These are phyloP conservation scores for Brachionus rotundiformis DNA, from an alignment of 1,140 invertebrate species.

Conservation along the genomic window DNA sequence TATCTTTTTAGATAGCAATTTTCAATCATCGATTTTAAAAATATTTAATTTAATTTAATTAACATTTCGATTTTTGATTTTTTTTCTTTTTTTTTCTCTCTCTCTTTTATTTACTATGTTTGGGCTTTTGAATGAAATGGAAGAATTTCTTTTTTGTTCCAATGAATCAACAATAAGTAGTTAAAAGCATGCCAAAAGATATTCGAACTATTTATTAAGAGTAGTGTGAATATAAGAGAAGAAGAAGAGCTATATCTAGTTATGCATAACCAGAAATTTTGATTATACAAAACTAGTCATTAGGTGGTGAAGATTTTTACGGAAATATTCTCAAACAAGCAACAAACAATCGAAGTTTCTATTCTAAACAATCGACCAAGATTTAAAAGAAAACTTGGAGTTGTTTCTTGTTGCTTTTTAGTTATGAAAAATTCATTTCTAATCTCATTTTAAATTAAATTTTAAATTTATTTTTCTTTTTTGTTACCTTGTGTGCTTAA, in stretches of 20 bases:
- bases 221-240: neutral
- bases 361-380: conserved; percentile 13
- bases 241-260: neutral
- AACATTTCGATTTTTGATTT: conserved; percentile 9
- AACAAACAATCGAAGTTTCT: conserved; percentile 10
- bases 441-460: conserved; percentile 4
- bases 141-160: neutral
- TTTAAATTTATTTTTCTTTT: neutral
- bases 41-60: conserved; percentile 38
- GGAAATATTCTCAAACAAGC: conserved; percentile 12
- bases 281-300: neutral
- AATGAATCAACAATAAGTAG: conserved; percentile 25
- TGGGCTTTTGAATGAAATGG: conserved; percentile 29
- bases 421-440: neutral
- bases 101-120: conserved; percentile 13
- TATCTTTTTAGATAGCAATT: neutral
- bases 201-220: conserved; percentile 13
- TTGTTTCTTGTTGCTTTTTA: neutral
- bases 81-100: neutral
- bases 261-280: conserved; percentile 28
- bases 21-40: conserved; percentile 30
- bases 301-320: neutral
- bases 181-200: conserved; percentile 15
- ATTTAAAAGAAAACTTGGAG: neutral
- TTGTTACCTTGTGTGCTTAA: neutral